Percentiles rank a stretch among this genome's conserved stretches.
phyloP scores from a whole-genome alignment of 2,113 vertebrate species.

The Neolamprologus kungweensis region DNA sequence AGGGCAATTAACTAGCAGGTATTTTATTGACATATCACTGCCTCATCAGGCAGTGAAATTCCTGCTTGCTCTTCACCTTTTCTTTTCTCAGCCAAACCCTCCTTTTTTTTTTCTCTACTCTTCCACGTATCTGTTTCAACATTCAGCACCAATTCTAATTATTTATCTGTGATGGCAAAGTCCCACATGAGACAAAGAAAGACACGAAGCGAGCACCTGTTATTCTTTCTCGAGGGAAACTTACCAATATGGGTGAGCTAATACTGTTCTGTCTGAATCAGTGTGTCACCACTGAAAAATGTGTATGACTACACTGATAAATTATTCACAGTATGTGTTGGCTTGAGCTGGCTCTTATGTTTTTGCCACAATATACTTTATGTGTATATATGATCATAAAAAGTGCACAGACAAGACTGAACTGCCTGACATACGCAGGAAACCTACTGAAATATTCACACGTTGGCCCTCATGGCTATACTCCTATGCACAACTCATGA shows the following conservation, averaged over 20 bases:
- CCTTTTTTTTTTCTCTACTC: neutral
- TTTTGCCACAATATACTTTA: neutral
- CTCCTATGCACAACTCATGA: neutral
- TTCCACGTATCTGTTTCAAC: neutral
- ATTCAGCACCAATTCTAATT: neutral
- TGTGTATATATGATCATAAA: neutral
- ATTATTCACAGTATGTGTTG: conserved; percentile 28
- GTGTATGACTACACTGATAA: conserved; percentile 7
- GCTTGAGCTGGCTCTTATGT: neutral
- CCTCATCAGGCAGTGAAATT: neutral
- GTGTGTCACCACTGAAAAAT: neutral
- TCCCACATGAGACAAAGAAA: neutral
- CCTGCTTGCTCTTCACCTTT: neutral
- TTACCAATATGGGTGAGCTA: neutral
- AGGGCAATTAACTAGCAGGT: neutral
- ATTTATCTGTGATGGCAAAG: neutral
- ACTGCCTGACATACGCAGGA: neutral
- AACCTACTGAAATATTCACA: conserved; percentile 14
- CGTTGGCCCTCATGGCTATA: neutral
- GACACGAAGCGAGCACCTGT: neutral
- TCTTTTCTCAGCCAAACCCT: neutral
- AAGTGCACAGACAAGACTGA: neutral
- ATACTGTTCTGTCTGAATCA: neutral
- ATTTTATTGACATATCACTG: neutral
- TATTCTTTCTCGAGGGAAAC: neutral